A percentile compares a stretch with the other conserved stretches of the same genome.
These are phyloP conservation scores for Apostichopus japonicus DNA, from an alignment of 35 echinoderm and acorn worm species.

Conservation along the genomic window DNA sequence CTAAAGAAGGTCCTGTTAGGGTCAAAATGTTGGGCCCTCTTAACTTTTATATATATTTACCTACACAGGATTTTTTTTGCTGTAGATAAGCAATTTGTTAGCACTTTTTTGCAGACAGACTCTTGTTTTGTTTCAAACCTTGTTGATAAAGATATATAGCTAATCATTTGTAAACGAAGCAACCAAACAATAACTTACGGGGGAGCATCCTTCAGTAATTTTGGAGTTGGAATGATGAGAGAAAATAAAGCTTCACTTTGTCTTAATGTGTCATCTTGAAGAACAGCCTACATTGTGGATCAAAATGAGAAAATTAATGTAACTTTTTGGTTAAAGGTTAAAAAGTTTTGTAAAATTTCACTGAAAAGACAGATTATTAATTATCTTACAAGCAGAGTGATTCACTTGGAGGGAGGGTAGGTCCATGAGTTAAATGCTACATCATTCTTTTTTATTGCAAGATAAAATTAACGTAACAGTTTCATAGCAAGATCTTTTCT, in stretches of 20 bases:
- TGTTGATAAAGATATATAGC: not conserved
- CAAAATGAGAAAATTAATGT: constrained; percentile 22
- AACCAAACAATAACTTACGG: constrained; percentile 3
- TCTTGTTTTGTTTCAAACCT: too few relatives aligned
- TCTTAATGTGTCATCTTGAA: constrained; percentile 86
- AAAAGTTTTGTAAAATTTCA: not conserved
- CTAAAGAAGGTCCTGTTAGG: too few relatives aligned
- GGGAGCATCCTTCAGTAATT: constrained; percentile 55
- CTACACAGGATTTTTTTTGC: too few relatives aligned
- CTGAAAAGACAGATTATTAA: not conserved
- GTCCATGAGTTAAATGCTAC: too few relatives aligned
- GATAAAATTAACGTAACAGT: not conserved
- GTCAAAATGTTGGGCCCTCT: too few relatives aligned
- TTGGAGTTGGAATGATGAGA: constrained; percentile 88
- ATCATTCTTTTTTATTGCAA: too few relatives aligned
- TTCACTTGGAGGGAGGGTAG: too few relatives aligned
- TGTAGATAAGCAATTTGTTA: too few relatives aligned
- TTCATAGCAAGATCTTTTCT: not conserved
- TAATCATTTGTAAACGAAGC: not conserved
- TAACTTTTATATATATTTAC: too few relatives aligned
- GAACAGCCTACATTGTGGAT: constrained; percentile 58
- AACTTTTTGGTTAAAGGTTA: not conserved
- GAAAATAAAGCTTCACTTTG: constrained; percentile 97
- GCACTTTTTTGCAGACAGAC: too few relatives aligned
- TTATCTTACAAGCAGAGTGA: too few relatives aligned